Base-by-base conservation (phyloP, 2,113 vertebrate species). In the Albula goreensis region DNA sequence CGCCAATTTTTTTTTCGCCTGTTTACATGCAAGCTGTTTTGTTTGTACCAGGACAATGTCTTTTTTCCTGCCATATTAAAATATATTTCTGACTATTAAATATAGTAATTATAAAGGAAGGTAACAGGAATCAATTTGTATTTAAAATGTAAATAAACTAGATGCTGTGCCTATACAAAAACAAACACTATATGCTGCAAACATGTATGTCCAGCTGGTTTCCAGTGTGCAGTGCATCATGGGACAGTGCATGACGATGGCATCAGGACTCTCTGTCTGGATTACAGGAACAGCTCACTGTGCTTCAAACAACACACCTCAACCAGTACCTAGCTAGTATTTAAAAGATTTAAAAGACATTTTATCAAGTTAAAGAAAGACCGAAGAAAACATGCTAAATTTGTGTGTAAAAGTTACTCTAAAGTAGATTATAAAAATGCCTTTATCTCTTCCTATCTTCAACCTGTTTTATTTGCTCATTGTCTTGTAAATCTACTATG, bases 1-100 rank as follows among this genome's bases (percentile, higher is more conserved):
- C 80, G 78, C 85, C 83, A 86, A 50, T 78, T 88, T 25, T 31
- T 25, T 80, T 83, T 25, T 84, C 78, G 31, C 48, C 77, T 82
- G 10, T 49, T 90, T 13, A 89, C 83, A 89, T 83, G 89, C 87
- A 86, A 90, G 80, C 49, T 81, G 50, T 74, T 74, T 74, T 86
- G 49, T 85, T 80, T 63, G 91, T 82, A 93, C 82, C 89, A 93
- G 90, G 91, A 89, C 90, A 86, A 49, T 85, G 78, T 79, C 41
- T 91, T 83, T 90, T 89, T 90, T 94, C 92, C 94, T 94, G 94
- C 94, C 94, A 92, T 93, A 86, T 87, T 88, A 89, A 91, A 90
- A 91, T 91, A 88, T 91, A 90, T 90, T 90, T 88, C 53, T 57
- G 87, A 86, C 90, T 90, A 86, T 86, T 85, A 66, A 86, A 66